phyloP scores from a whole-genome alignment of 2,797 vertebrate genomes.

The Tenualosa ilisha region DNA sequence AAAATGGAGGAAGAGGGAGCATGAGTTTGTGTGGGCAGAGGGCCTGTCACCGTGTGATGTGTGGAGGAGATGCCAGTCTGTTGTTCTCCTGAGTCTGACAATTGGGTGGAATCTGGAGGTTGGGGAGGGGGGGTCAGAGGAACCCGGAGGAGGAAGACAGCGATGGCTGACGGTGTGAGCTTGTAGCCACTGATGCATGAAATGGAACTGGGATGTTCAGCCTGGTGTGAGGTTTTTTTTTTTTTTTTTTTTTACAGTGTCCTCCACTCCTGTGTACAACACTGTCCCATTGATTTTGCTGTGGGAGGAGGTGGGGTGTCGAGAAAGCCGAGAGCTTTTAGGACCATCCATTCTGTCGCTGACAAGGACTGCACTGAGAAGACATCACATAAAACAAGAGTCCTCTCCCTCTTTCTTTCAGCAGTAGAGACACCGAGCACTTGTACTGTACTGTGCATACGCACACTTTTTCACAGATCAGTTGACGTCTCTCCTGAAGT shows the following conservation, averaged over 20 bases:
- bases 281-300: conserved; percentile 47
- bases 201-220: conserved; percentile 43
- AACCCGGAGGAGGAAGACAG: background rate
- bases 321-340: conserved; percentile 18
- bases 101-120: background rate
- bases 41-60: conserved; percentile 21
- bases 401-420: conserved; percentile 6
- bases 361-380: conserved; percentile 30
- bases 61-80: conserved; percentile 29
- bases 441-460: background rate
- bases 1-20: background rate
- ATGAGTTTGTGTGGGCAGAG: conserved; percentile 12
- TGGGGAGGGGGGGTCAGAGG: background rate
- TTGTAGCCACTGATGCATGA: conserved; percentile 47
- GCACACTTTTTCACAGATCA: conserved; percentile 14
- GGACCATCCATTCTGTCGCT: conserved; percentile 31
- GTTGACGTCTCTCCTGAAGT: conserved; percentile 16
- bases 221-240: conserved; percentile 41
- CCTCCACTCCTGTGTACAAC: conserved; percentile 45
- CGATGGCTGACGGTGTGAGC: background rate
- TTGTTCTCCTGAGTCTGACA: conserved; percentile 21
- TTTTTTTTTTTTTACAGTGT: conserved; percentile 40
- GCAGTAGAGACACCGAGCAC: background rate
- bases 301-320: conserved; percentile 33
- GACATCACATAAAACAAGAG: conserved; percentile 18